A percentile compares a stretch with the other conserved stretches of the same genome.
These are phyloP conservation scores for Onychomys arenicola DNA, from an alignment of 2,797 vertebrate genomes.

Conservation along the genomic window DNA sequence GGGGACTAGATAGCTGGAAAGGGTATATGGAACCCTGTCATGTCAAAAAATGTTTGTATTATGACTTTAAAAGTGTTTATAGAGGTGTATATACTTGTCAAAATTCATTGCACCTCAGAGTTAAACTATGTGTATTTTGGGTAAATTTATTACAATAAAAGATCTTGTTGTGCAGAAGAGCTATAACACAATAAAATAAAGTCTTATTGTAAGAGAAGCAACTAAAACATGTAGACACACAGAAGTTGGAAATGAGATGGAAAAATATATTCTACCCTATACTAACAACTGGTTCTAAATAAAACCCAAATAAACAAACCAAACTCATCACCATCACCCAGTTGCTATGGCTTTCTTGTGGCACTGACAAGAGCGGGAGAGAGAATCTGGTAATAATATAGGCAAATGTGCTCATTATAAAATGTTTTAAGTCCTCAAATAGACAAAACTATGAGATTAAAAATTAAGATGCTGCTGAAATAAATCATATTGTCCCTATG, in stretches of 20 bases:
- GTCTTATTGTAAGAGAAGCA: background rate
- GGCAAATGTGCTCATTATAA: background rate
- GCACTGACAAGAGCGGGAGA: no score
- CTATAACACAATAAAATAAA: background rate
- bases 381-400: background rate
- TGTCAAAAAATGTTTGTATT: background rate
- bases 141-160: background rate
- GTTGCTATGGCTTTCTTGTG: no score
- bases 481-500: background rate
- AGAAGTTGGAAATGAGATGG: background rate
- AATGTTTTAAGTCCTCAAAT: background rate
- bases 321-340: background rate
- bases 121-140: background rate
- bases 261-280: background rate
- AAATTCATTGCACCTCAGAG: background rate
- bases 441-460: background rate
- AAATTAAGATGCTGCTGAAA: background rate
- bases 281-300: background rate
- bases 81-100: background rate
- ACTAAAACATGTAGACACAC: background rate
- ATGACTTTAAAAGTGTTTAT: background rate
- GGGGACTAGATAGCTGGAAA: background rate
- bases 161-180: background rate
- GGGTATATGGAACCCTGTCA: background rate
- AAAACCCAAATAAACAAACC: background rate